Conservation (phyloP, 2,797 vertebrate species). For the Myotis planiceps region DNA sequence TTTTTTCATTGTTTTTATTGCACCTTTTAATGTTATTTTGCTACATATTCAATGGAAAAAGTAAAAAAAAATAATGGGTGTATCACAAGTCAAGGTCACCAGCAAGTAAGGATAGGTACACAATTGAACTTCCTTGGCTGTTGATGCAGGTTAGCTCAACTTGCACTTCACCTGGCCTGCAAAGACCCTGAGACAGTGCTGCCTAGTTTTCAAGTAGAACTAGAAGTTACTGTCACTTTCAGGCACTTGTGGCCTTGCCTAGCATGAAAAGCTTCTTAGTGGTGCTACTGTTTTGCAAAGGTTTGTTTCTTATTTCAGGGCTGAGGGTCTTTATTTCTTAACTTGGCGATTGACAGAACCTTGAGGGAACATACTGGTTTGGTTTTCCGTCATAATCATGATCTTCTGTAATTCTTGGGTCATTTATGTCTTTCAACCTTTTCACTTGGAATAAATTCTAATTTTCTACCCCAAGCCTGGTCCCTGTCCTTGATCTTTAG, state of each 20-base stretch:
- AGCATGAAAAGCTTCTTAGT: not conserved
- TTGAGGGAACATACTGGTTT: not conserved
- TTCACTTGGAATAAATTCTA: not conserved
- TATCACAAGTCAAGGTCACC: not conserved
- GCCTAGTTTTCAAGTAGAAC: not conserved
- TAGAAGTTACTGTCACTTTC: not conserved
- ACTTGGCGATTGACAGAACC: not conserved
- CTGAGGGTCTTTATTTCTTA: not conserved
- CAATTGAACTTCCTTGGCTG: not conserved
- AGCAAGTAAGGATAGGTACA: not conserved
- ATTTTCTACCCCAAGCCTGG: not conserved
- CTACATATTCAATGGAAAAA: not conserved
- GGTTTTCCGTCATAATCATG: not conserved
- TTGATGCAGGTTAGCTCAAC: not conserved
- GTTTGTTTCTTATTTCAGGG: not conserved
- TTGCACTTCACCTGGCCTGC: rapidly evolving
- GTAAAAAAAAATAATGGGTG: not conserved
- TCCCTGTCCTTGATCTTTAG: not conserved
- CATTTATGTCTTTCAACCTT: not conserved
- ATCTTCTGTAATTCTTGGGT: not conserved
- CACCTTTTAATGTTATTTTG: not conserved
- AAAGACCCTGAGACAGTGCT: not conserved
- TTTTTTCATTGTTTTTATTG: not conserved
- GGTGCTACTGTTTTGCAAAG: not conserved
- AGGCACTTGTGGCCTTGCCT: not conserved